Conservation (phyloP, 2,113 vertebrate genomes). For the Todiramphus chloris region DNA sequence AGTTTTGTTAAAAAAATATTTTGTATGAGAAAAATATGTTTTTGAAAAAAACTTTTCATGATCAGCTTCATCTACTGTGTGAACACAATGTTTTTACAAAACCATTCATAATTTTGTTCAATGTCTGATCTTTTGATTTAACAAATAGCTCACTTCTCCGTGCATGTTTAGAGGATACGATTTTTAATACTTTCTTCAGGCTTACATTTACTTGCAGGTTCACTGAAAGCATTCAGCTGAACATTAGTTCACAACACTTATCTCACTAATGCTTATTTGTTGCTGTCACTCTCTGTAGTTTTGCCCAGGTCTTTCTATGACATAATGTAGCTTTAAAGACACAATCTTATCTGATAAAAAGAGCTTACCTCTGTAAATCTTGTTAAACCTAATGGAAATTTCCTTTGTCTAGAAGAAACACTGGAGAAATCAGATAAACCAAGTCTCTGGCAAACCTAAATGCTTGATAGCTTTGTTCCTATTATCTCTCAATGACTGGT, state of each 20-base stretch:
- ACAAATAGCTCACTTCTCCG: not conserved
- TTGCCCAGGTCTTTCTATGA: not conserved
- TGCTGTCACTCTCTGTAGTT: not conserved
- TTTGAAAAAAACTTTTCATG: not conserved
- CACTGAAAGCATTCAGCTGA: not conserved
- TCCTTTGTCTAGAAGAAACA: not conserved
- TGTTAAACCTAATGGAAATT: not conserved
- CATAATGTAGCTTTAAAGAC: not conserved
- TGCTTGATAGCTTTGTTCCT: not conserved
- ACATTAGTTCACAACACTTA: not conserved
- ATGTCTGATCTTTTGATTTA: not conserved
- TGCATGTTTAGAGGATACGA: not conserved
- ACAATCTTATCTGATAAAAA: not conserved
- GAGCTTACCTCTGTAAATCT: not conserved
- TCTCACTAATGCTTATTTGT: not conserved
- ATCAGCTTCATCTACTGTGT: not conserved
- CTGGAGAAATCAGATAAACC: not conserved
- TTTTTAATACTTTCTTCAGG: slow-evolving; percentile 21
- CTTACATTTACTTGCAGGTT: not conserved
- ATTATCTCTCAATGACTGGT: not conserved
- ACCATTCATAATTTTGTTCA: not conserved
- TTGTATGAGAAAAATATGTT: not conserved
- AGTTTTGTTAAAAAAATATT: not conserved
- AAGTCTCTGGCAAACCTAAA: not conserved
- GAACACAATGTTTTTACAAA: not conserved